A percentile compares a stretch with the other conserved stretches of the same genome.
phyloP scores from a whole-genome alignment of 2,888 invertebrate genomes.

The Rhagophthalmus giganteus region DNA sequence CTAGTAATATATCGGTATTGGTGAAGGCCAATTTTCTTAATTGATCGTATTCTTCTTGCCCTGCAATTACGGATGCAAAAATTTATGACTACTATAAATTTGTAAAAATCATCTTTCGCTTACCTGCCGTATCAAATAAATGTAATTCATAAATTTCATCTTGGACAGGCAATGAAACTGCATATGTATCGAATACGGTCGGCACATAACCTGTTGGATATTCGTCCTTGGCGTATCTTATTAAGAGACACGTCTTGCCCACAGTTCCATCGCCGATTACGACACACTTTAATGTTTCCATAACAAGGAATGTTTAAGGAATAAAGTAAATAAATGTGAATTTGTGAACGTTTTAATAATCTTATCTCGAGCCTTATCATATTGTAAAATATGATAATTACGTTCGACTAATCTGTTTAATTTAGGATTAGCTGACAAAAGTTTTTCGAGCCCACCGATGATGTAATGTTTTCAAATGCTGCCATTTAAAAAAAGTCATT shows the following conservation, averaged over 20 bases:
- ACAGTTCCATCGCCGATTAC: slow-evolving; percentile 97
- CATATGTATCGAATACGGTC: slow-evolving; percentile 97
- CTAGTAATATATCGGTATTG: slow-evolving; percentile 98
- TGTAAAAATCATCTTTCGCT: too few species aligned
- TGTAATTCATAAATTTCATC: slow-evolving; percentile 98
- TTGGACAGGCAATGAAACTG: slow-evolving; percentile 99
- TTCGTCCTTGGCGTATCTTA: slow-evolving; percentile 74
- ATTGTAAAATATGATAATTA: too few species aligned
- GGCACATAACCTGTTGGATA: slow-evolving; percentile 95
- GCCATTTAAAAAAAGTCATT: too few species aligned
- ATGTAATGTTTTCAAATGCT: too few species aligned
- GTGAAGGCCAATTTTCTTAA: slow-evolving; percentile 95
- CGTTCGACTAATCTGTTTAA: too few species aligned
- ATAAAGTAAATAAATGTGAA: neutral
- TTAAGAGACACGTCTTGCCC: slow-evolving; percentile 93
- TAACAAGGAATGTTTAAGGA: neutral
- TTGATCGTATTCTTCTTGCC: slow-evolving; percentile 97
- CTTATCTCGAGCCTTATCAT: too few species aligned
- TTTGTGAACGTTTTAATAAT: too few species aligned
- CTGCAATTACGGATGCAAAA: too few species aligned
- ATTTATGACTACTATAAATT: too few species aligned
- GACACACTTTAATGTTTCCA: slow-evolving; percentile 92
- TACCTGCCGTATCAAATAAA: slow-evolving; percentile 97
- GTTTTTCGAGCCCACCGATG: too few species aligned
- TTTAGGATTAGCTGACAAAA: too few species aligned